Conservation (phyloP, 1,140 invertebrate species). For the Drosophila parabipectinata region DNA sequence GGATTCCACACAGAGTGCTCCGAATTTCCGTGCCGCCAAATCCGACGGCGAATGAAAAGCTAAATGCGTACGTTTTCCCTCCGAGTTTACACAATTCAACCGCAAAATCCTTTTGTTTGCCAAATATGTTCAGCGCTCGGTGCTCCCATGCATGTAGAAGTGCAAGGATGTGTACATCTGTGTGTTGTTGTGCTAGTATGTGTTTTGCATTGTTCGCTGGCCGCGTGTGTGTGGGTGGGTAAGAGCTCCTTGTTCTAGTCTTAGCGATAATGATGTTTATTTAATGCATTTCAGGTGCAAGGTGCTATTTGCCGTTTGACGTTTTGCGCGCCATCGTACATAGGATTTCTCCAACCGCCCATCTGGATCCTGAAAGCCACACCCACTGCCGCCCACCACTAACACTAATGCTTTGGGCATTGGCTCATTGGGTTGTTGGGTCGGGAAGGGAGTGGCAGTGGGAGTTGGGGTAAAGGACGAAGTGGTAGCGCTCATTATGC, state of each 20-base stretch:
- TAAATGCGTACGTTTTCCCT: constrained; percentile 53
- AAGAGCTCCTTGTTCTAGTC: constrained; percentile 50
- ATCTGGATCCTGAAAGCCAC: neutral
- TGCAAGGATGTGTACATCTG: constrained; percentile 4
- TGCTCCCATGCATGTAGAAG: constrained; percentile 14
- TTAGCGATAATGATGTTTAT: constrained; percentile 82
- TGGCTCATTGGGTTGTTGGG: constrained; percentile 46
- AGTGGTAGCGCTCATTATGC: constrained; percentile 67
- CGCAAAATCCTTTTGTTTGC: constrained; percentile 75
- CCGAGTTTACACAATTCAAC: constrained; percentile 67
- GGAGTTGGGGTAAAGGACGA: constrained; percentile 11
- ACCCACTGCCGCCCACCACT: neutral
- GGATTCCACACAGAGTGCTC: neutral
- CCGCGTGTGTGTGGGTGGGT: constrained; percentile 11
- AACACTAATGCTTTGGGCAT: constrained; percentile 52
- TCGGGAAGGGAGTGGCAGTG: constrained; percentile 10
- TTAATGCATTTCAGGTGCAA: constrained; percentile 81
- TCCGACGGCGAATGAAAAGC: constrained; percentile 46
- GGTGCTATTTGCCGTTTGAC: constrained; percentile 78
- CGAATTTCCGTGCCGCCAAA: constrained; percentile 14
- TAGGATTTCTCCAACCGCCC: constrained; percentile 49
- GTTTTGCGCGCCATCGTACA: constrained; percentile 59
- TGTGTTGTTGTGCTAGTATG: constrained; percentile 13
- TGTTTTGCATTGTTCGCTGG: constrained; percentile 34
- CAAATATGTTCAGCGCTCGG: constrained; percentile 52